Conservation (phyloP, 2,113 vertebrate species). For the Rhinopomastus cyanomelas region DNA sequence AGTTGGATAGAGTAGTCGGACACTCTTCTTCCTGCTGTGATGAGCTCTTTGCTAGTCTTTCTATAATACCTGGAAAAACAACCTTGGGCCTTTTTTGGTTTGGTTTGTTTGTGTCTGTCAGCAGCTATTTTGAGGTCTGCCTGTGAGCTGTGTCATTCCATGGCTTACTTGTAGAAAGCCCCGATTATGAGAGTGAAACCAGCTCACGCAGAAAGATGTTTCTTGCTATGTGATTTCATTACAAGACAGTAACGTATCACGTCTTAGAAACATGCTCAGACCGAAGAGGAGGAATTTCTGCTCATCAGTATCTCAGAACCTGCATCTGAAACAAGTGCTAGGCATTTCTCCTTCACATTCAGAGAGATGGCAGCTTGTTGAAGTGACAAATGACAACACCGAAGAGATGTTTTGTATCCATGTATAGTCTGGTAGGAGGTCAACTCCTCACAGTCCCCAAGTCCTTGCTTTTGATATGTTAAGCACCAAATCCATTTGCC, state of each 20-base stretch:
- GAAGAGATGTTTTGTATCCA: background rate
- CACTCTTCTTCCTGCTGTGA: background rate
- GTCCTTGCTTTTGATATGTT: background rate
- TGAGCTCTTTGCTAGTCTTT: background rate
- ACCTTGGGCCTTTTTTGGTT: background rate
- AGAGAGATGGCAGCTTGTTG: background rate
- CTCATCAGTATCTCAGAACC: background rate
- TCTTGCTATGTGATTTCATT: background rate
- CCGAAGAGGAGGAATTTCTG: background rate
- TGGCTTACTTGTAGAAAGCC: background rate
- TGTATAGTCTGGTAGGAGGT: background rate
- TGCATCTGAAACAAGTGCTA: background rate
- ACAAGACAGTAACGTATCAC: background rate
- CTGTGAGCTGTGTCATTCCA: background rate
- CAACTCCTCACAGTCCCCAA: background rate
- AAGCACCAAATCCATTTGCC: background rate
- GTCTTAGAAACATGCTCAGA: background rate
- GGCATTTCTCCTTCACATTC: background rate
- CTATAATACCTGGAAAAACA: background rate
- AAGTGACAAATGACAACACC: background rate
- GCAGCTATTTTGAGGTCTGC: background rate
- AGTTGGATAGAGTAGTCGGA: background rate
- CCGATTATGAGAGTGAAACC: background rate
- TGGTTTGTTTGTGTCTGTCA: background rate
- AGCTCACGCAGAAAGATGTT: background rate